phyloP scores from a whole-genome alignment of 2,888 invertebrate genomes.

The Cecidostiba fungosa region DNA sequence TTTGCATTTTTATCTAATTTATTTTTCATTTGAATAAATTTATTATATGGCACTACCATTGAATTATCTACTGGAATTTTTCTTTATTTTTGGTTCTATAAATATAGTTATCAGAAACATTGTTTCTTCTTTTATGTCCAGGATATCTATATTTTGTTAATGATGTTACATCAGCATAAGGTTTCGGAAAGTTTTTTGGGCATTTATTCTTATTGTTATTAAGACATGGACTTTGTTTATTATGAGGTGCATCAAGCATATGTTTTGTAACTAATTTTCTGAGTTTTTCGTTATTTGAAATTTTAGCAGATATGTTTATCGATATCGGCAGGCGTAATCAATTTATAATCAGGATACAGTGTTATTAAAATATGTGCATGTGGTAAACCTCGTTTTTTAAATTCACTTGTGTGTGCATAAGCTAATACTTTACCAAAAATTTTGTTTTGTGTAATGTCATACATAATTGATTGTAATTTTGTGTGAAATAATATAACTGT shows the following conservation, averaged over 20 bases:
- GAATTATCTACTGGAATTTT: conserved; percentile 56
- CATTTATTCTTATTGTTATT: not conserved
- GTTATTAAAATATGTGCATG: conserved; percentile 3
- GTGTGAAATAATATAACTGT: conserved; percentile 32
- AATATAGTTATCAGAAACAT: not conserved
- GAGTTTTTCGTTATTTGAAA: conserved; percentile 35
- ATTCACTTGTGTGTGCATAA: too few relatives aligned
- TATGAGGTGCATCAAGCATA: conserved; percentile 32
- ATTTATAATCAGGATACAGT: conserved; percentile 36
- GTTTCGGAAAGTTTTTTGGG: conserved; percentile 18
- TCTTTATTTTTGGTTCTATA: conserved; percentile 16
- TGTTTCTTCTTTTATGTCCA: conserved; percentile 19
- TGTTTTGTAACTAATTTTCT: conserved; percentile 34
- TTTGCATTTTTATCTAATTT: not conserved
- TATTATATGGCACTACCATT: conserved; percentile 49
- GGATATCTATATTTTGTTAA: not conserved
- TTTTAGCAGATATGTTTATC: conserved; percentile 52
- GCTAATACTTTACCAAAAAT: too few relatives aligned
- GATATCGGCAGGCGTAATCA: conserved; percentile 29
- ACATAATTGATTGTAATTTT: not conserved
- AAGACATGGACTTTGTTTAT: not conserved
- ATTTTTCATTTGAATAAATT: too few relatives aligned
- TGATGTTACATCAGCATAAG: not conserved
- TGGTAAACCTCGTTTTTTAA: too few relatives aligned
- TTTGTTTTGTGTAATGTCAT: not conserved